These are phyloP conservation scores for Sinocyclocheilus anophthalmus DNA, from an alignment of 2,113 vertebrate genomes.

Conservation along the genomic window DNA sequence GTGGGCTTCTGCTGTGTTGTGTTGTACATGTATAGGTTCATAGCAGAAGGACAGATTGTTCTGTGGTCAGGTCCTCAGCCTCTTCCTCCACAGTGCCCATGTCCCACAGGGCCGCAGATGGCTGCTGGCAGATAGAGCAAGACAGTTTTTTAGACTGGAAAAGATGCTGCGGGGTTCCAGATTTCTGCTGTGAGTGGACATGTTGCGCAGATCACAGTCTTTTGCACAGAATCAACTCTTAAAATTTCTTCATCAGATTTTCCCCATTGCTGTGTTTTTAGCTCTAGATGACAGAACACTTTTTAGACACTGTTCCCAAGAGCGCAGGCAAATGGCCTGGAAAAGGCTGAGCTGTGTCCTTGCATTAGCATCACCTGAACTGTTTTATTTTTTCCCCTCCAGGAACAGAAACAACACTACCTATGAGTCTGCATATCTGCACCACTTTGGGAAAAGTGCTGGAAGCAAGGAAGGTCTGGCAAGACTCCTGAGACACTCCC, in stretches of 20 bases:
- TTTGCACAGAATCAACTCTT: neutral
- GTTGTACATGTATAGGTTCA: neutral
- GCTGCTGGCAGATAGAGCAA: conserved; percentile 24
- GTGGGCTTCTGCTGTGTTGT: neutral
- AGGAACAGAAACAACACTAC: conserved; percentile 42
- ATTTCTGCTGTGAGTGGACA: conserved; percentile 14
- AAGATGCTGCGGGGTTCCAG: conserved; percentile 14
- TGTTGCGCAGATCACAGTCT: conserved; percentile 4
- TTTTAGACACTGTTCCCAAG: conserved; percentile 4
- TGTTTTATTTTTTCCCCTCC: conserved; percentile 43
- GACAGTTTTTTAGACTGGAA: conserved; percentile 9
- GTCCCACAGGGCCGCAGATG: conserved; percentile 44
- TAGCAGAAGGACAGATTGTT: conserved; percentile 30
- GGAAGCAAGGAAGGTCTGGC: conserved; percentile 24
- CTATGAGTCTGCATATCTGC: conserved; percentile 28
- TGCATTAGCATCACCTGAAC: conserved; percentile 29
- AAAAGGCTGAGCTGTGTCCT: conserved; percentile 16
- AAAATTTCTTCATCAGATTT: neutral
- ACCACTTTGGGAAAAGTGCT: conserved; percentile 9
- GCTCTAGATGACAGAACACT: neutral
- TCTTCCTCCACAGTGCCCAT: neutral
- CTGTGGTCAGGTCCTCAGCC: conserved; percentile 40
- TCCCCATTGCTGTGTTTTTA: conserved; percentile 5
- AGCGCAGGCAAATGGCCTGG: neutral
- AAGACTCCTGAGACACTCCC: conserved; percentile 45